Base-by-base conservation (phyloP, 2,888 invertebrate species). In the Drosophila lutescens region DNA sequence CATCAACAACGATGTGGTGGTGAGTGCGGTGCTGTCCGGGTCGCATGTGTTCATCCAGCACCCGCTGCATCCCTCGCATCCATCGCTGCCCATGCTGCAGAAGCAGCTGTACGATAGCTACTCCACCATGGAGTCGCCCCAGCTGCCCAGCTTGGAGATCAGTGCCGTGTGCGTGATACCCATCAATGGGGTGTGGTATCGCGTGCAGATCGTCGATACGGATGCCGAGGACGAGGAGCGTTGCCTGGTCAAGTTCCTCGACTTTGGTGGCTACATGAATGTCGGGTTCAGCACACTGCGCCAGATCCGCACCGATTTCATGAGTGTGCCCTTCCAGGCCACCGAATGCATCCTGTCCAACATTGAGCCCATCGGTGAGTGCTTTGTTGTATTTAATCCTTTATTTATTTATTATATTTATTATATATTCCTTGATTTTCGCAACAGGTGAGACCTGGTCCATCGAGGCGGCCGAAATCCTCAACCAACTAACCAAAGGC, bases 311-410 rank as follows among this genome's bases (percentile, higher is more conserved):
- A 95, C 95, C 59, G 98, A 99, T 93, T 98, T 98, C 92, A 96
- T 98, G 94, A 94, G 95, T 66, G 93, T 99, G 91, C 99, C 99
- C 58, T 99, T 99, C 95, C 99, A 99, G 94, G 98, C 99, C 65
- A 96, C 97, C 53, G 99, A 99, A 93, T 98, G 98, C 91, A 95
- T 96, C 91, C 93, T 99, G 89, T 97, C 97, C n/a, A 96, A 97
- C 92, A 94, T 98, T 83, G 95, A 95, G 92, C 97, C 98, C 62
- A 93, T 94, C 63, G 95, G 97, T 95, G 92, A 92, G 91, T 56
- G 26, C 5, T 6, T 26, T 8, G 30, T 30, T 30, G 26, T 43
- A 1, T 17, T 0, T 17, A 17, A 13, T 3, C 2, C 1, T 34
- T 4, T 2, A 32, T 15, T 9, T 43, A 43, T 23, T 12, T 2